Evolutionary conservation across 2,888 invertebrate species (phyloP).

Genomic region (Nipponacmea schrenckii): DNA sequence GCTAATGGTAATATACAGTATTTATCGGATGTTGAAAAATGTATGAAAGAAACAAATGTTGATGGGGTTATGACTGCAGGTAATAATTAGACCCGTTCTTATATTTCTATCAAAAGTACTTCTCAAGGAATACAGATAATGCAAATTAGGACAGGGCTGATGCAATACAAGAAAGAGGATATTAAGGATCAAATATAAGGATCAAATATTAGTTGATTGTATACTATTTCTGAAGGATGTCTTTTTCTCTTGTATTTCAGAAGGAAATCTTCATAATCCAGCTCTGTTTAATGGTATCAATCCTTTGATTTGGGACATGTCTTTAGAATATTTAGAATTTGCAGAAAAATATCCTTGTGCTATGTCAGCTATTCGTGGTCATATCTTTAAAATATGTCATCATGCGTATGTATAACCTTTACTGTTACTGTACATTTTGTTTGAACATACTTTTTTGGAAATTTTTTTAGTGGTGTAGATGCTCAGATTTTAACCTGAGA

Average conservation of each 20-base stretch:
- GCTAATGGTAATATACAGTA: slow-evolving; percentile 98
- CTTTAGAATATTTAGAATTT: slow-evolving; percentile 85
- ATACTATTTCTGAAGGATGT: no score
- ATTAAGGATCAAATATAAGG: not conserved
- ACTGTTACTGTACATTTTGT: not conserved
- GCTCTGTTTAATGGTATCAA: slow-evolving; percentile 78
- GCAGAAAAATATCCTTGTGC: slow-evolving; percentile 87
- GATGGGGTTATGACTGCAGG: slow-evolving; percentile 74
- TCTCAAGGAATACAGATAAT: not conserved
- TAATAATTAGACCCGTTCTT: slow-evolving; percentile 43
- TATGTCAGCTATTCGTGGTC: slow-evolving; percentile 89
- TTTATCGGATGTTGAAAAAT: slow-evolving; percentile 84
- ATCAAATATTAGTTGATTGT: no score
- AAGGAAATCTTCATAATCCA: slow-evolving; percentile 98
- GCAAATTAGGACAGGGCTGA: not conserved
- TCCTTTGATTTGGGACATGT: slow-evolving; percentile 90
- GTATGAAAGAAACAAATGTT: slow-evolving; percentile 85
- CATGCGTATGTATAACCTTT: slow-evolving; percentile 75
- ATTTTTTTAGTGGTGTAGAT: not conserved
- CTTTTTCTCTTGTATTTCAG: slow-evolving; percentile 72
- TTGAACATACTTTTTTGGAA: not conserved
- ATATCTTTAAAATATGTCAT: slow-evolving; percentile 95
- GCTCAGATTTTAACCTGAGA: not conserved
- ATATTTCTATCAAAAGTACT: not conserved
- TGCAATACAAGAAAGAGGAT: not conserved